A percentile compares a stretch with the other conserved stretches of the same genome.
Conservation (phyloP, 1,140 invertebrate species). For the Ericerus pela region DNA sequence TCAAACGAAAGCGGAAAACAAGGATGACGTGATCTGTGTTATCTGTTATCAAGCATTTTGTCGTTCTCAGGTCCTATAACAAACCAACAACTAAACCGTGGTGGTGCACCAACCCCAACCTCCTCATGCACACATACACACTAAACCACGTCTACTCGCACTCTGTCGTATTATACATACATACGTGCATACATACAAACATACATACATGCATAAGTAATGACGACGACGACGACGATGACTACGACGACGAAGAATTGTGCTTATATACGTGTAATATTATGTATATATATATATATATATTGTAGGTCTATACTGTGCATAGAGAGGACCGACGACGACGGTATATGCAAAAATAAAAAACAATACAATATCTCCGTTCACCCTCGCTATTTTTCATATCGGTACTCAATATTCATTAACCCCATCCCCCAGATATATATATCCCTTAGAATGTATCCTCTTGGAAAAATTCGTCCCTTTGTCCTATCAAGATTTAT, state of each 20-base stretch:
- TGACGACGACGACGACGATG: background rate
- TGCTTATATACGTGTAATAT: too few relatives aligned
- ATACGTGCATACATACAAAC: too few relatives aligned
- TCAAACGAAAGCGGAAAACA: constrained; percentile 11
- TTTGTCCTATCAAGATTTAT: constrained; percentile 10
- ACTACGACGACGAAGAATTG: background rate
- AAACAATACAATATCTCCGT: constrained; percentile 11
- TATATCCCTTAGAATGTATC: constrained; percentile 10
- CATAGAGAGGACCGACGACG: too few relatives aligned
- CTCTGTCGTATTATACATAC: too few relatives aligned
- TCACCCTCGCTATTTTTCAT: constrained; percentile 12
- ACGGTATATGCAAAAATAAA: constrained; percentile 10
- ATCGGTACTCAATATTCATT: constrained; percentile 12
- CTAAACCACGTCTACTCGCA: too few relatives aligned
- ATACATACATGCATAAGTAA: too few relatives aligned
- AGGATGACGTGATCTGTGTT: constrained; percentile 10
- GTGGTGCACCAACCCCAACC: background rate
- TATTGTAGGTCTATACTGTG: too few relatives aligned
- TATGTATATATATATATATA: too few relatives aligned
- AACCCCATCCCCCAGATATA: background rate
- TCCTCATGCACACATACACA: background rate
- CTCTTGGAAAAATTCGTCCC: constrained; percentile 11
- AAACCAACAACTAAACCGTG: constrained; percentile 6
- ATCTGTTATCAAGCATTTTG: constrained; percentile 12
- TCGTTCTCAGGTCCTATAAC: constrained; percentile 10